phyloP scores from a whole-genome alignment of 1,140 invertebrate genomes.

The Aphaenogaster floridana region DNA sequence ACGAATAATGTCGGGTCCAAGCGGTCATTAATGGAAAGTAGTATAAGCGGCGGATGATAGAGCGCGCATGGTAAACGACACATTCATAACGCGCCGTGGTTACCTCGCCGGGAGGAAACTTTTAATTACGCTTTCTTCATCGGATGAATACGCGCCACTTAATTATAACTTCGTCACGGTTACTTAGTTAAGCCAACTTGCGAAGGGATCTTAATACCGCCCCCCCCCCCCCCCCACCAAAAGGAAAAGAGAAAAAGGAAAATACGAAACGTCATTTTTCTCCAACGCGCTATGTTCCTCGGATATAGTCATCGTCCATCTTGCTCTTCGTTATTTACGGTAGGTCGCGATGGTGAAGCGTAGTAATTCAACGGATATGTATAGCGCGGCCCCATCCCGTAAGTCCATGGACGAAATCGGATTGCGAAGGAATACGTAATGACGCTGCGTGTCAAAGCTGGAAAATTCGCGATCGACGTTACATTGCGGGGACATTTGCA shows the following conservation, averaged over 20 bases:
- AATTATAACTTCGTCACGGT: constrained; percentile 69
- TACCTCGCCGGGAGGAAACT: constrained; percentile 49
- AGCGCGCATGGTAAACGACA: constrained; percentile 53
- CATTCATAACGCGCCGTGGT: constrained; percentile 66
- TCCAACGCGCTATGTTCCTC: neutral
- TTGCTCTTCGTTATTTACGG: neutral
- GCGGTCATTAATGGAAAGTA: constrained; percentile 65
- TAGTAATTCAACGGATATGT: constrained; percentile 5
- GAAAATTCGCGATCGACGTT: constrained; percentile 30
- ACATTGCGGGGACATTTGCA: neutral
- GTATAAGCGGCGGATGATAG: constrained; percentile 55
- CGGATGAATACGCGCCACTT: constrained; percentile 36
- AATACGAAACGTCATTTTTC: neutral
- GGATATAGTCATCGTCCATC: neutral
- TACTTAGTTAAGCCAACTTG: constrained; percentile 55
- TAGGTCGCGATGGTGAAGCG: neutral
- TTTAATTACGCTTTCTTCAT: constrained; percentile 72
- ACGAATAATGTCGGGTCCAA: constrained; percentile 67
- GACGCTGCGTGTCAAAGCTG: neutral
- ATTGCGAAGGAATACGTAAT: neutral
- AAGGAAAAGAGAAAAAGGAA: neutral
- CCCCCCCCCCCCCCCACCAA: neutral
- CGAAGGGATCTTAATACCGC: constrained; percentile 41
- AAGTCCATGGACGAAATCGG: neutral
- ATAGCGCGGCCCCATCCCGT: neutral